phyloP scores from a whole-genome alignment of 2,113 vertebrate species.

The Cebus imitator region DNA sequence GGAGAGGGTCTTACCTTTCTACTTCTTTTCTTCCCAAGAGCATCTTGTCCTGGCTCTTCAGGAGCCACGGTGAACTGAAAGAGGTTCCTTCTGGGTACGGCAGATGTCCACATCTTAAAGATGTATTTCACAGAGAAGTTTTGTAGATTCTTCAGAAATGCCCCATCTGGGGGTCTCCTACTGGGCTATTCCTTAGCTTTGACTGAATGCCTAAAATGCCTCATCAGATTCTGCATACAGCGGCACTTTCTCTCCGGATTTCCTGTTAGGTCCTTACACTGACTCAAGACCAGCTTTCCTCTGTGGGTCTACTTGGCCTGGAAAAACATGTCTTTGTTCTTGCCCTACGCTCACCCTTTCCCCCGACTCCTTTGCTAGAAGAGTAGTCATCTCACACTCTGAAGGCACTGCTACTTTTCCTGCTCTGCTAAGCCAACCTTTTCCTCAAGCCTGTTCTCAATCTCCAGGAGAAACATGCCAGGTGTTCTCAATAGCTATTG shows the following conservation, averaged over 20 bases:
- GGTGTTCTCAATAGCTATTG: neutral
- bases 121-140: neutral
- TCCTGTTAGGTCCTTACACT: neutral
- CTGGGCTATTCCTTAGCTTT: neutral
- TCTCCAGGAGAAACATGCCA: neutral
- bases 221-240: neutral
- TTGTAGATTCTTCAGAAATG: neutral
- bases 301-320: neutral
- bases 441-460: neutral
- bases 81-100: neutral
- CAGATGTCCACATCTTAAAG: neutral
- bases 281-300: neutral
- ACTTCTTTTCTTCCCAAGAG: rapidly evolving
- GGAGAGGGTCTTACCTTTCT: neutral
- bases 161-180: neutral
- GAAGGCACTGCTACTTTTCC: neutral
- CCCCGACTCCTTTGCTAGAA: neutral
- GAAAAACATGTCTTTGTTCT: neutral
- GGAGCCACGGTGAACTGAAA: neutral
- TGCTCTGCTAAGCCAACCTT: neutral
- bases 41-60: neutral
- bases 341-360: neutral
- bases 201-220: neutral
- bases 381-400: neutral
- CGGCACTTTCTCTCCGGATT: neutral